Conservation (phyloP, 2,113 vertebrate genomes). For the Neogale vison region DNA sequence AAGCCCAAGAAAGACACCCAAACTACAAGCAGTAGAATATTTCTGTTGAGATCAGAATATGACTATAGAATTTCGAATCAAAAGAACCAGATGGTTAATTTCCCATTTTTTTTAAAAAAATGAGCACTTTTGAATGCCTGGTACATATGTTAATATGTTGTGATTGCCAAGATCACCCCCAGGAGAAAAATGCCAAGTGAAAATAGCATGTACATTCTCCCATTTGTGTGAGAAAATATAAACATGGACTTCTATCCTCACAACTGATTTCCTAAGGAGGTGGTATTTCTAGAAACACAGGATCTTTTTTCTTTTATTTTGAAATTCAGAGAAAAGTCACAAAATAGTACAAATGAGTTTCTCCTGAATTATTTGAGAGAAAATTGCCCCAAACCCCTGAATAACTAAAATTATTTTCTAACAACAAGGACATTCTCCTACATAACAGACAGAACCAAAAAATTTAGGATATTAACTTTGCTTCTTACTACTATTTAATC, state of each 20-base stretch:
- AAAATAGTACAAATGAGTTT: background rate
- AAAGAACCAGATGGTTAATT: conserved; percentile 64
- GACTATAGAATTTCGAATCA: conserved; percentile 23
- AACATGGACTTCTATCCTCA: background rate
- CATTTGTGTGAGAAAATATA: conserved; percentile 26
- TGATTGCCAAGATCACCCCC: conserved; percentile 57
- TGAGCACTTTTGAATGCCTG: conserved; percentile 51
- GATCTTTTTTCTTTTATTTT: conserved; percentile 22
- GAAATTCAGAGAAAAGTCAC: background rate
- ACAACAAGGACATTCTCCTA: background rate
- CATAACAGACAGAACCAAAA: background rate
- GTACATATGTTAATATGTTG: conserved; percentile 51
- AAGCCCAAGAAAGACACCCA: conserved; percentile 9
- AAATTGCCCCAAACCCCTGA: background rate
- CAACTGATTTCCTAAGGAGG: background rate
- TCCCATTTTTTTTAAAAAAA: conserved; percentile 50
- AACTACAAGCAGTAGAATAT: background rate
- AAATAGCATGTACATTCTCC: background rate
- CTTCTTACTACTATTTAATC: background rate
- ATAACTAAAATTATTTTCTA: conserved; percentile 32
- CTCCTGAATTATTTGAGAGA: background rate
- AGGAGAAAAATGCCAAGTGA: conserved; percentile 30
- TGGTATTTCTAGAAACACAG: background rate
- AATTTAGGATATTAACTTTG: background rate
- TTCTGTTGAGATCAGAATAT: conserved; percentile 52